Percentiles rank a stretch among this genome's conserved stretches.
phyloP scores from a whole-genome alignment of 2,888 invertebrate genomes.

The Ametastegia equiseti region DNA sequence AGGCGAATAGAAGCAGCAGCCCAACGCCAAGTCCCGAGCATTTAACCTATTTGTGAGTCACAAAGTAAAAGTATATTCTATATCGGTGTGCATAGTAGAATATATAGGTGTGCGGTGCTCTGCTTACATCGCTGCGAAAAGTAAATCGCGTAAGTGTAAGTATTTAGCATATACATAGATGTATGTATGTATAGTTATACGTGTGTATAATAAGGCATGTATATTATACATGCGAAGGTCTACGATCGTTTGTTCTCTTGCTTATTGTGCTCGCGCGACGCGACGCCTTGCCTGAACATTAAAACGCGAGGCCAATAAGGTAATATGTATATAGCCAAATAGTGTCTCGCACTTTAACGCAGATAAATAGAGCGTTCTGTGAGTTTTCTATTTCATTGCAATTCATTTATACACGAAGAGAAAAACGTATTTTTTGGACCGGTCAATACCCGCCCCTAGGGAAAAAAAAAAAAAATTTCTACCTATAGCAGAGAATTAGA shows the following conservation, averaged over 20 bases:
- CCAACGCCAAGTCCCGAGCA: conserved; percentile 25
- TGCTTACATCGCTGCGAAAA: conserved; percentile 27
- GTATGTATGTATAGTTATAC: background rate
- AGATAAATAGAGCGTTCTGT: background rate
- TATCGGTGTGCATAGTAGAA: conserved; percentile 11
- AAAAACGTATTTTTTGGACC: background rate
- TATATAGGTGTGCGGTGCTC: conserved; percentile 7
- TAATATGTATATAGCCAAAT: conserved; percentile 17
- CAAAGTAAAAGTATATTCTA: conserved; percentile 49
- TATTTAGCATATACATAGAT: background rate
- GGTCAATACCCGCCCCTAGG: background rate
- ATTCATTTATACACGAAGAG: background rate
- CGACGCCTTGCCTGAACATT: conserved; percentile 26
- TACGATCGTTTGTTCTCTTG: conserved; percentile 38
- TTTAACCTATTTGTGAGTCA: conserved; percentile 51
- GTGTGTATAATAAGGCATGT: background rate
- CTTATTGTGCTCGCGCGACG: conserved; percentile 8
- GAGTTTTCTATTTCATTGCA: background rate
- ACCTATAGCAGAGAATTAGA: background rate
- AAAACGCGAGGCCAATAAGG: conserved; percentile 37
- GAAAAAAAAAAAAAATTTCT: background rate
- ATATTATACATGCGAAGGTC: conserved; percentile 26
- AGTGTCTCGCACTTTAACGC: conserved; percentile 4
- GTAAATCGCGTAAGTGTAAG: conserved; percentile 8
- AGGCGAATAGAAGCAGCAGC: conserved; percentile 24